Base-by-base conservation (phyloP, 64 coral and sea anemone species). In the Montipora cactus region DNA sequence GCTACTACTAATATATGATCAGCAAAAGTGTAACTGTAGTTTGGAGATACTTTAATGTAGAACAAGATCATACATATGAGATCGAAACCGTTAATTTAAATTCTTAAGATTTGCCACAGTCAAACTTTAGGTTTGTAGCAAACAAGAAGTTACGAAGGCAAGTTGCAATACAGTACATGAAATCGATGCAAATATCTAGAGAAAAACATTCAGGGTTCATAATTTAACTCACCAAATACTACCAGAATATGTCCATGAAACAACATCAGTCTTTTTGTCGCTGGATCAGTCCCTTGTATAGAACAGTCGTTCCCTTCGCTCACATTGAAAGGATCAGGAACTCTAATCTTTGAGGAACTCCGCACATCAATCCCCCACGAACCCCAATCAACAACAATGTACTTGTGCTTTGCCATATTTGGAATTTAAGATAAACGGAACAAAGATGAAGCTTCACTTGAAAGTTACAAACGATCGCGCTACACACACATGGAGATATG, bases 351-450 rank as follows among this genome's bases (percentile, higher is more conserved):
- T 19, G 18, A 8, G 10, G 76, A 78, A 15, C 15, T 7, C 18
- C n/a, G 10, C 5, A 47, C 44, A 49, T 47, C 10, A 12, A 78
- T 44, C 44, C 73, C 76, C 76, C 76, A 78, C 9, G 45, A 25
- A 48, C 44, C 45, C 76, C 44, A 78, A 19, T 78, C 45, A 78
- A 78, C 76, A 78, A 78, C 76, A 78, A 78, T 12, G 44, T 78
- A 78, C 23, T 49, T 25, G 44, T 48, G 9, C 44, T 15, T 78
- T 50, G 44, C 5, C 76, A 49, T 47, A 49, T 57, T 57, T 57
- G 53, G 53, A 78, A n/a, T 16, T 9, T 4, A 78, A 78, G 47
- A 49, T 10, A 78, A 19, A 74, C n/a, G 37, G 19, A 13, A 77
- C 37, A 11, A 23, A 2, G n/a, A 4, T 2, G 76, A 78, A 47